Evolutionary conservation across 2,888 invertebrate species (phyloP), one percentile per base, ranked within the genome.

Genomic region (Pollenia labialis): DNA sequence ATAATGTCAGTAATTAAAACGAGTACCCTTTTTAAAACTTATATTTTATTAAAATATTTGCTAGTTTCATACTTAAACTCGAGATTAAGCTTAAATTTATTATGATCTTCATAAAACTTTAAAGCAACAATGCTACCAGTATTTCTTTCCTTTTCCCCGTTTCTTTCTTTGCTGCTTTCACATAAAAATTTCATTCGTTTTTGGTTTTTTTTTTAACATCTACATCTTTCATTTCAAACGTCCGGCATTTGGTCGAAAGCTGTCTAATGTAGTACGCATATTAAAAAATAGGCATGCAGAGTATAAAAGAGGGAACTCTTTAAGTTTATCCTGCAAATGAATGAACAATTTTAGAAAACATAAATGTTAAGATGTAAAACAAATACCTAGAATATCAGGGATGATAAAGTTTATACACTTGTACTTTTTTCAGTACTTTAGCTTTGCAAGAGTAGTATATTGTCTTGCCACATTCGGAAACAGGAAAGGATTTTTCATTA

Each of bases 201-300:
- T 76, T 18, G 4, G n/a, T 18, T 81, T 60, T 64, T 71, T 69
- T 68, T 62, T 2, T 40, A 11, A 0, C 69, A 60, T 71, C n/a
- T 72, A 54, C 60, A 56, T 56, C 32, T 77, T 60, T 52, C 46
- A 56, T 68, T 48, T 52, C n/a, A 60, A 72, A 79, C 60, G 85
- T 85, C 85, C 81, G 81, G 77, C 54, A 44, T 52, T 68, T 77
- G 44, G 60, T 54, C 52, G 71, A 66, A 77, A 46, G 60, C 18
- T 81, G 68, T 81, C 71, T 81, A 72, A 72, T 81, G 7, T 56
- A 54, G 23, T 69, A 46, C 23, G 74, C 69, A 71, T n/a, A 48
- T 16, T 58, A 69, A 62, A 62, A 76, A 18, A 40, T 54, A 50
- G 40, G 14, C 11, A 18, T 52, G 54, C 46, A 40, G n/a, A 6